Evolutionary conservation across 1,140 invertebrate species (phyloP).

Genomic region (Tribolium castaneum): DNA sequence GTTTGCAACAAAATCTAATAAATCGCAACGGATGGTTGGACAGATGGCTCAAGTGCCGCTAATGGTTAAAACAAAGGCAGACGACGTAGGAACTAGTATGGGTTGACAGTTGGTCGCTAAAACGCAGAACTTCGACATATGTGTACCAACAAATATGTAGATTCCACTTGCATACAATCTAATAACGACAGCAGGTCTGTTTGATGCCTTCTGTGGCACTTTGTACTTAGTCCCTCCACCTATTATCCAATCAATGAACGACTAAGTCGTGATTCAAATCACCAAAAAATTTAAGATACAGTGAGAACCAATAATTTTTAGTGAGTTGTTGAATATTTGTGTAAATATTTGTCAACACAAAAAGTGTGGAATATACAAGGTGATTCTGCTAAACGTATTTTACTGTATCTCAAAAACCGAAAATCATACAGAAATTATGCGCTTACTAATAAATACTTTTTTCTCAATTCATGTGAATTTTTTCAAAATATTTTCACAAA

Average conservation of each 20-base stretch:
- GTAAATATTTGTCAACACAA: too few species aligned
- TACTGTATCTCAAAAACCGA: too few species aligned
- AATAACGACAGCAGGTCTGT: conserved; percentile 36
- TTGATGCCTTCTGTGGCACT: conserved; percentile 16
- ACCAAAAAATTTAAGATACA: neutral
- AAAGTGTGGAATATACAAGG: too few species aligned
- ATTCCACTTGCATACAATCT: conserved; percentile 33
- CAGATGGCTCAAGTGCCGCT: conserved; percentile 42
- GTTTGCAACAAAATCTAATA: conserved; percentile 34
- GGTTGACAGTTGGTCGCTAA: conserved; percentile 39
- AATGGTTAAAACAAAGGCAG: conserved; percentile 39
- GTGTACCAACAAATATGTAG: conserved; percentile 34
- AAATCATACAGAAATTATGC: too few species aligned
- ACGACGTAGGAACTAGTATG: conserved; percentile 23
- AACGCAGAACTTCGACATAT: conserved; percentile 39
- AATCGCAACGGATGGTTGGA: conserved; percentile 35
- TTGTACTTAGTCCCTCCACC: neutral
- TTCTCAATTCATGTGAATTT: too few species aligned
- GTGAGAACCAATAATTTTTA: too few species aligned
- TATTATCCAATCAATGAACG: neutral
- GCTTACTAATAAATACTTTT: too few species aligned
- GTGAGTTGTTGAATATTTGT: too few species aligned
- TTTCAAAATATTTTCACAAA: too few species aligned
- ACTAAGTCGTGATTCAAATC: neutral
- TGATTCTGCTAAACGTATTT: too few species aligned